Percentiles rank a stretch among this genome's conserved stretches.
phyloP scores from a whole-genome alignment of 2,113 vertebrate species.

The Tetraodon nigroviridis region DNA sequence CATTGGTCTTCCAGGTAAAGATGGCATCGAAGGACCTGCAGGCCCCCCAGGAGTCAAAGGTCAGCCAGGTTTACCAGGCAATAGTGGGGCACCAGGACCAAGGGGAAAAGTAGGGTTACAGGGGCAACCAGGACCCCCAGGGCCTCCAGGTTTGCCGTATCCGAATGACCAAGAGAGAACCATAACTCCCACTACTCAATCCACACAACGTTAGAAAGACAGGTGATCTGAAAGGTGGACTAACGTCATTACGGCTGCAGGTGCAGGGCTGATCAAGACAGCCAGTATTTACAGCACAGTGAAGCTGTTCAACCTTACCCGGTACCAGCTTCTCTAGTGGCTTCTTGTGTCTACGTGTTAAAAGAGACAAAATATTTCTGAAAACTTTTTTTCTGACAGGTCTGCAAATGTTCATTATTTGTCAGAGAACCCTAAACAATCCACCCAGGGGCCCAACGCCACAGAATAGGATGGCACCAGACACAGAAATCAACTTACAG shows the following conservation, averaged over 20 bases:
- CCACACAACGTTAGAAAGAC: slow-evolving; percentile 43
- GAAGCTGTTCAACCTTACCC: not conserved
- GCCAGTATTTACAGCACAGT: slow-evolving; percentile 9
- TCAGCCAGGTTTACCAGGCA: slow-evolving; percentile 71
- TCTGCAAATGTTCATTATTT: too few relatives aligned
- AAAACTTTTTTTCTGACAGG: not conserved
- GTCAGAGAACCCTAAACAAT: too few relatives aligned
- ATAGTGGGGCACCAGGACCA: slow-evolving; percentile 70
- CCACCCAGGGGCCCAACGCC: too few relatives aligned
- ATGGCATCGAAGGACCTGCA: slow-evolving; percentile 66
- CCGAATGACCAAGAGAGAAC: slow-evolving; percentile 6
- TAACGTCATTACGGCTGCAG: slow-evolving; percentile 4
- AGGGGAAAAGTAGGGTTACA: slow-evolving; percentile 76
- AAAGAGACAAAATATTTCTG: not conserved
- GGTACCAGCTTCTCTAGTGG: not conserved
- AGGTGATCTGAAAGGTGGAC: not conserved
- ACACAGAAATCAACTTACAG: not conserved
- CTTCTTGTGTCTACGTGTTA: not conserved
- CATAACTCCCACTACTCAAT: slow-evolving; percentile 8
- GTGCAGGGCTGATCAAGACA: slow-evolving; percentile 10
- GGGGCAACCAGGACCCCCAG: slow-evolving; percentile 77
- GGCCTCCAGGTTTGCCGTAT: slow-evolving; percentile 55
- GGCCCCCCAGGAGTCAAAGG: slow-evolving; percentile 68
- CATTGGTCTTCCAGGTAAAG: slow-evolving; percentile 69
- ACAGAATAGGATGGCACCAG: too few relatives aligned